Conservation (phyloP, 2,113 vertebrate species). For the Camelus bactrianus region DNA sequence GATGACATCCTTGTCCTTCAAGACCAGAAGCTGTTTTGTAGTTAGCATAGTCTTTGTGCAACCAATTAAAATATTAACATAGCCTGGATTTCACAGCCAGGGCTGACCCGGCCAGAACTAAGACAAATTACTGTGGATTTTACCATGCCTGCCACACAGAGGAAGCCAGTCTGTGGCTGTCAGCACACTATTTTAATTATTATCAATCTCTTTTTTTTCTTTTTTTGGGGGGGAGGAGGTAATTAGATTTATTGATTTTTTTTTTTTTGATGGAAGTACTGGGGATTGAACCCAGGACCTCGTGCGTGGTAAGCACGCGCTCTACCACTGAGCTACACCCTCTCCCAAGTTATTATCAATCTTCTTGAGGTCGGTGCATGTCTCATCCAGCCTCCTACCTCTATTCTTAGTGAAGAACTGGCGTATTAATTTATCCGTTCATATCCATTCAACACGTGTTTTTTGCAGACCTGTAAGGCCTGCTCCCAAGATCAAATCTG, state of each 20-base stretch:
- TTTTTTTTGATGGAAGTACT: no score
- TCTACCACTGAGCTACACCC: no score
- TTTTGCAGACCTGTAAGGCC: not conserved
- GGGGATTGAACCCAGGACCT: no score
- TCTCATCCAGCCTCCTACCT: not conserved
- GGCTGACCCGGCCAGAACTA: not conserved
- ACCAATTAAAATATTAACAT: not conserved
- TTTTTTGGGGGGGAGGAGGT: no score
- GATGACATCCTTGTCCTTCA: not conserved
- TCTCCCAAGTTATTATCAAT: not conserved
- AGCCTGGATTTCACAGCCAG: not conserved
- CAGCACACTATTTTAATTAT: not conserved
- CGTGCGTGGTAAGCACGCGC: no score
- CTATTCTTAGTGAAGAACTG: no score
- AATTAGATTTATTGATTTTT: no score
- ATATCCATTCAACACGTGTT: not conserved
- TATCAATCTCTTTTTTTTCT: not conserved
- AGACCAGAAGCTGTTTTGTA: not conserved
- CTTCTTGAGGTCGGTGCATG: not conserved
- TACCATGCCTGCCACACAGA: not conserved
- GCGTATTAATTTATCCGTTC: not conserved
- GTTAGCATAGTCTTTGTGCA: not conserved
- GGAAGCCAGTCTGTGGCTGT: not conserved
- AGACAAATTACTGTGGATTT: accelerated
- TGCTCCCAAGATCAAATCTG: not conserved